These are phyloP conservation scores for Trichogramma dendrolimi DNA, from an alignment of 2,888 invertebrate species.

Conservation along the genomic window DNA sequence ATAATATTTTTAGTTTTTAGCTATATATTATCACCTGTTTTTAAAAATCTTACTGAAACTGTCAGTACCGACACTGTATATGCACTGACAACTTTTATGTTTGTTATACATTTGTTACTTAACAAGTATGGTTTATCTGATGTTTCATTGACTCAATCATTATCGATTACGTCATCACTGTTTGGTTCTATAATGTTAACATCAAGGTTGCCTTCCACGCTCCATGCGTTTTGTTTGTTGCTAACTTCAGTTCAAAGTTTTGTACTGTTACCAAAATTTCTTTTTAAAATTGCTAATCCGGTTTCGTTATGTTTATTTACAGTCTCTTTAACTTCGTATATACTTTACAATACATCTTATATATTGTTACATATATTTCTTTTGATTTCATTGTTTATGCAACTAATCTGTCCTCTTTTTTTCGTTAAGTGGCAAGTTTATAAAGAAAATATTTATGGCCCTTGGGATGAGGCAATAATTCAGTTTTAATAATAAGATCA, in stretches of 20 bases:
- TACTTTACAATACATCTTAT: conserved; percentile 55
- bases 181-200: conserved; percentile 94
- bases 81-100: conserved; percentile 83
- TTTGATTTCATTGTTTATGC: conserved; percentile 61
- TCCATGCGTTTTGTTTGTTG: conserved; percentile 85
- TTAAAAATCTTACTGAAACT: conserved; percentile 92
- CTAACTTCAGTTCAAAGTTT: conserved; percentile 85
- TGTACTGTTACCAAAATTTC: conserved; percentile 80
- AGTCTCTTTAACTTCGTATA: conserved; percentile 54
- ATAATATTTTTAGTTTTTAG: conserved; percentile 81
- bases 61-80: conserved; percentile 97
- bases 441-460: conserved; percentile 92
- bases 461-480: conserved; percentile 91
- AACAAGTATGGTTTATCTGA: conserved; percentile 87
- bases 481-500: conserved; percentile 25
- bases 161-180: conserved; percentile 91
- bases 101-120: conserved; percentile 82
- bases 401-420: conserved; percentile 68
- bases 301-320: conserved; percentile 57
- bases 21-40: conserved; percentile 82
- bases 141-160: conserved; percentile 83
- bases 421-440: conserved; percentile 74
- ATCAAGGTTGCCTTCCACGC: conserved; percentile 79
- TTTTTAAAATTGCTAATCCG: conserved; percentile 61
- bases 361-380: conserved; percentile 63